Evolutionary conservation across 2,888 invertebrate species (phyloP), one percentile per base, ranked within the genome.

Genomic region (Tachina lurida): DNA sequence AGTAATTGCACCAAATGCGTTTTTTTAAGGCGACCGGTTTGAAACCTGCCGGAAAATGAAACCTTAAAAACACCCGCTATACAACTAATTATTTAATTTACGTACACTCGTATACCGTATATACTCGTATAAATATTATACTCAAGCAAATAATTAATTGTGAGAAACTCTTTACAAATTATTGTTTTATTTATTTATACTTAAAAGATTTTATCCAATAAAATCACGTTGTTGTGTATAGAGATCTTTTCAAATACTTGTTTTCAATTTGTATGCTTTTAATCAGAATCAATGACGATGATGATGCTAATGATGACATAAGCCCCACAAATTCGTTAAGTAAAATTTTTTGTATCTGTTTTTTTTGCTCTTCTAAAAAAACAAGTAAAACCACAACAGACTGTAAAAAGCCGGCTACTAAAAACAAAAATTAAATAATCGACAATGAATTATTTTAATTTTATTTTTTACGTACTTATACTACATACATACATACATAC

Each of bases 261-360:
- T 56, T n/a, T 60, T 22, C 5, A 31, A 45, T 22, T 22, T 43
- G 0, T 22, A 39, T 39, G 19, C 22, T 73, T 73, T 73, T n/a
- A 41, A 68, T 12, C 19, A 49, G 3, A 60, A 70, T 67, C 19
- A 54, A 68, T 63, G 45, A 54, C 67, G 54, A 56, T 67, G 60
- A 58, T 76, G 52, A 52, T 73, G 63, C 74, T 77, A 68, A 82
- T 71, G 78, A 82, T 86, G 86, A 83, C 82, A 83, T 83, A 83
- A 86, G 78, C 77, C 45, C 12, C 49, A 60, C 39, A 82, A 74
- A 70, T 52, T 70, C 41, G 67, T 19, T 78, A 60, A 43, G 31
- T 58, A 31, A 10, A 17, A 10, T 19, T 39, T 15, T 15, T 45
- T 45, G 41, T 45, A 1, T 15, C 12, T 63, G 43, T 63, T 19